Percentiles rank a stretch among this genome's conserved stretches.
Conservation (phyloP, 2,113 vertebrate species). For the Anseranas semipalmata region DNA sequence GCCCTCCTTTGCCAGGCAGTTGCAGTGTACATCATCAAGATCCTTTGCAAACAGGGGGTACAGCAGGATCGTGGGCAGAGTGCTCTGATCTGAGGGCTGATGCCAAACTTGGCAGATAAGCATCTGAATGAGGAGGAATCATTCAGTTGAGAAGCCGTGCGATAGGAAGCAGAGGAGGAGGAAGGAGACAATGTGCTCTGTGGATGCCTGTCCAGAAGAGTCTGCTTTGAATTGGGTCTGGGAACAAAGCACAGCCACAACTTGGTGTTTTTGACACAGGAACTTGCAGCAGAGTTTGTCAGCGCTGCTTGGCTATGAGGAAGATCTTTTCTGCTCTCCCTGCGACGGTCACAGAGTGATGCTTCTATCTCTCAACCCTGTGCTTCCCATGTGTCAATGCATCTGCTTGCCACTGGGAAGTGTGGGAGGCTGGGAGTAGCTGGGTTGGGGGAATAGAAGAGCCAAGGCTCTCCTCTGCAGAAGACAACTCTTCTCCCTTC, state of each 20-base stretch:
- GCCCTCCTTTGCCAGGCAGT: constrained; percentile 21
- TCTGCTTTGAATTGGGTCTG: not conserved
- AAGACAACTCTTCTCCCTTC: not conserved
- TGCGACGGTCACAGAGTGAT: not conserved
- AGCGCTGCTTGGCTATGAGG: not conserved
- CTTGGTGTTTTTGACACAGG: not conserved
- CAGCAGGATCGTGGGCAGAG: constrained; percentile 26
- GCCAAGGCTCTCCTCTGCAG: not conserved
- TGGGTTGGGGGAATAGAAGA: not conserved
- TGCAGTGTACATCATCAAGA: not conserved
- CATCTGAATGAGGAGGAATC: constrained; percentile 36
- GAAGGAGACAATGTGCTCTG: not conserved
- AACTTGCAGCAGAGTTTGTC: not conserved
- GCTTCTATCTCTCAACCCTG: not conserved
- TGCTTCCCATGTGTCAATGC: no score
- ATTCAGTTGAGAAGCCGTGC: not conserved
- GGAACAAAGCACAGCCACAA: not conserved
- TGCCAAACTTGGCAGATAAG: constrained; percentile 13
- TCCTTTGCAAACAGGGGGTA: constrained; percentile 38
- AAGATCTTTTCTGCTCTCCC: not conserved
- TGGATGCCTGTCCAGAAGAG: not conserved
- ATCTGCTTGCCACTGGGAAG: not conserved
- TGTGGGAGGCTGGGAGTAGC: not conserved
- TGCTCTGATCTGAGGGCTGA: not conserved
- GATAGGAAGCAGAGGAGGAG: not conserved